These are phyloP conservation scores for Zaprionus inermis DNA, from an alignment of 1,140 invertebrate species.

Conservation along the genomic window DNA sequence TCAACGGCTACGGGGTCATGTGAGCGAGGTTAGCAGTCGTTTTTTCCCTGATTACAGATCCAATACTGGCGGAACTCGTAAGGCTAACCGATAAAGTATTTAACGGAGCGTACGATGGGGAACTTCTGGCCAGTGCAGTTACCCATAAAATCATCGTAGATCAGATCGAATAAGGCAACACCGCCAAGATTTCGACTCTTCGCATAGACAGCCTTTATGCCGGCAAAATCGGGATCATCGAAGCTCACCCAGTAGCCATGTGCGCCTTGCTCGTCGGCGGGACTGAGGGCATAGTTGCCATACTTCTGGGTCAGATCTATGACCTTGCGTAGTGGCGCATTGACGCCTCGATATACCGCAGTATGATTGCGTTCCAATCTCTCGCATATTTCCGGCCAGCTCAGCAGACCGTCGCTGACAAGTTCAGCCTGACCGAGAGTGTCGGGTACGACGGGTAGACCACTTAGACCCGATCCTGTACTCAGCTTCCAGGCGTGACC, in stretches of 20 bases:
- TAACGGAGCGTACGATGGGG: slow-evolving; percentile 88
- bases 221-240: slow-evolving; percentile 94
- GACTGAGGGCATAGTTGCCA: slow-evolving; percentile 90
- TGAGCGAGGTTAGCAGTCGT: slow-evolving; percentile 35
- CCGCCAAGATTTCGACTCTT: slow-evolving; percentile 91
- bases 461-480: slow-evolving; percentile 88
- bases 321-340: slow-evolving; percentile 88
- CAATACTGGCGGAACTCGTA: slow-evolving; percentile 7
- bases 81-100: slow-evolving; percentile 85
- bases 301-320: slow-evolving; percentile 90
- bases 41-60: neutral
- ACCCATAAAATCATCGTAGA: slow-evolving; percentile 92
- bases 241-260: slow-evolving; percentile 95
- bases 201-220: slow-evolving; percentile 91
- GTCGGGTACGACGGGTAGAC: slow-evolving; percentile 89
- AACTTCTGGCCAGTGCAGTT: slow-evolving; percentile 91
- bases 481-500: slow-evolving; percentile 93
- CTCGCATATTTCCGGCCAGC: slow-evolving; percentile 87
- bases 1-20: slow-evolving; percentile 37
- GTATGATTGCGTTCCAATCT: slow-evolving; percentile 85
- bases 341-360: slow-evolving; percentile 85
- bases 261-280: slow-evolving; percentile 87
- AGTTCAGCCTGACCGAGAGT: slow-evolving; percentile 87
- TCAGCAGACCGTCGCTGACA: slow-evolving; percentile 86
- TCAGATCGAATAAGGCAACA: slow-evolving; percentile 91